A percentile compares a stretch with the other conserved stretches of the same genome.
phyloP scores from a whole-genome alignment of 2,888 invertebrate species.

The Monopis laevigella region DNA sequence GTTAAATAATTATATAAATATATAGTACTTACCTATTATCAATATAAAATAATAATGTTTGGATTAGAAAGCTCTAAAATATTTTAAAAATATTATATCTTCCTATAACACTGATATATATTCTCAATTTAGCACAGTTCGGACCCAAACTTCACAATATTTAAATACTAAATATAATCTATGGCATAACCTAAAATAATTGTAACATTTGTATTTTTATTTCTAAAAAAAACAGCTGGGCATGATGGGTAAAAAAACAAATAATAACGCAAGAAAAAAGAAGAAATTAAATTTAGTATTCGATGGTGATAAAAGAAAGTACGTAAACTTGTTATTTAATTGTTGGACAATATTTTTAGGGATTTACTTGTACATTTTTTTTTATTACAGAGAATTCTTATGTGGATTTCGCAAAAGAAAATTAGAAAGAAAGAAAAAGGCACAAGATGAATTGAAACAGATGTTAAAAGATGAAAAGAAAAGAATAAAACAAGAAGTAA shows the following conservation, averaged over 20 bases:
- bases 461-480: constrained; percentile 80
- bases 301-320: constrained; percentile 55
- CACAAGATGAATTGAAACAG: constrained; percentile 75
- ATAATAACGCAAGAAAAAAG: constrained; percentile 37
- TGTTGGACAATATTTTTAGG: background rate
- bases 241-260: constrained; percentile 45
- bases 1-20: too few species aligned
- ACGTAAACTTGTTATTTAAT: constrained; percentile 11
- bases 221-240: background rate
- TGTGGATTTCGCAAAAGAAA: constrained; percentile 86
- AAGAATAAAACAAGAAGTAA: constrained; percentile 77
- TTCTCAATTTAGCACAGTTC: too few species aligned
- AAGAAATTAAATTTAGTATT: constrained; percentile 50
- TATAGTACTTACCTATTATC: too few species aligned
- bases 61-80: too few species aligned
- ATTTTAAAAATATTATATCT: too few species aligned
- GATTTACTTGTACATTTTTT: background rate
- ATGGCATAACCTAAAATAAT: too few species aligned
- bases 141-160: too few species aligned
- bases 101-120: too few species aligned
- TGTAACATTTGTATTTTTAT: too few species aligned
- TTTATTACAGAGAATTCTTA: constrained; percentile 74
- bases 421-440: constrained; percentile 77
- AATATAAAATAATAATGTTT: too few species aligned
- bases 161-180: too few species aligned